Conservation (phyloP, 2,888 invertebrate species). For the Cephus nigrinus region DNA sequence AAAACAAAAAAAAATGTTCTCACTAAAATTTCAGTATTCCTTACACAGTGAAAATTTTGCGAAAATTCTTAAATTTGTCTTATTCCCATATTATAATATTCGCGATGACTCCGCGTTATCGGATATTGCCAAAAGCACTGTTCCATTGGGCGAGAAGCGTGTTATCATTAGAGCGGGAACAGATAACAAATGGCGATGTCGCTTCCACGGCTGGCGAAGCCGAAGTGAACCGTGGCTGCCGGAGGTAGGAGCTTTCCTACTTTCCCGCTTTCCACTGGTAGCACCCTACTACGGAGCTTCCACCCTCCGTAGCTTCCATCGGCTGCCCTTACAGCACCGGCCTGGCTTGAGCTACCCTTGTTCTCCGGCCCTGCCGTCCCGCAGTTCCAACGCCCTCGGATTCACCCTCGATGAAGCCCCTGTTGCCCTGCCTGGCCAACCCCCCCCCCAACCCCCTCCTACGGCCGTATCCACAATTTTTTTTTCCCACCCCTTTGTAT, state of each 20-base stretch:
- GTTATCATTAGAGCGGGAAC: neutral
- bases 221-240: slow-evolving; percentile 55
- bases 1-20: neutral
- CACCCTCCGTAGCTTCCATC: slow-evolving; percentile 11
- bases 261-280: slow-evolving; percentile 33
- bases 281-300: slow-evolving; percentile 28
- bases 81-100: neutral
- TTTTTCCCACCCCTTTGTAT: neutral
- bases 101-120: slow-evolving; percentile 1
- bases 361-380: neutral
- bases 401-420: neutral
- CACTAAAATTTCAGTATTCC: neutral
- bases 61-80: neutral
- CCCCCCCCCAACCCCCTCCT: neutral
- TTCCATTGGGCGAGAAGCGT: neutral
- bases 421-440: neutral
- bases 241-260: slow-evolving; percentile 51
- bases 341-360: neutral
- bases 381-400: neutral
- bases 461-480: neutral
- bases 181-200: slow-evolving; percentile 30
- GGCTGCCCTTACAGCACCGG: slow-evolving; percentile 3
- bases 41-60: neutral
- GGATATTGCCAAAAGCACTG: neutral
- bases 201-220: slow-evolving; percentile 54